Evolutionary conservation across 1,140 invertebrate species (phyloP), one percentile per base, ranked within the genome.

Genomic region (Drosophila serrata): DNA sequence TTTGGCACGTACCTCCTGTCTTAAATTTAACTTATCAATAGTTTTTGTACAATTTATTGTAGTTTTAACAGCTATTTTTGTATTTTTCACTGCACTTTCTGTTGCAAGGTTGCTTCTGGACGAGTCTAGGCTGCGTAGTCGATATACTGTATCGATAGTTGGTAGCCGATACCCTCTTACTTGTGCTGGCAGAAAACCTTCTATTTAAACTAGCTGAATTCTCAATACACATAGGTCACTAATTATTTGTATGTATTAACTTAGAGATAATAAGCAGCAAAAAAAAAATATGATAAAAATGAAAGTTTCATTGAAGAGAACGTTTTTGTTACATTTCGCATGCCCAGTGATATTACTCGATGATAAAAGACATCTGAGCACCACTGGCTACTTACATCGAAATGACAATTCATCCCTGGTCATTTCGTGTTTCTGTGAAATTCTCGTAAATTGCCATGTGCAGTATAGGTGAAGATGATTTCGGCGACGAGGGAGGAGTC

Each of bases 381-480:
- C 12, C 27, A 33, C 48, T 51, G 17, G 1, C 11, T 33, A 24
- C 24, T 35, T 37, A 31, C 43, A 15, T 40, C 29, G 7, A 2
- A n/a, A 1, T 9, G 6, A 9, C 6, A 17, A n/a, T n/a, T n/a
- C n/a, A n/a, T n/a, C 56, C 55, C 72, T 65, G 40, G 56, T 13
- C 2, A 60, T 77, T 78, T 78, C 75, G 64, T 70, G 43, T 51
- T 39, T 19, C 43, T 49, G 39, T 69, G 64, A 78, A 78, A 78
- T 61, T 40, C n/a, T n/a, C 7, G 42, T 60, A 58, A 59, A 42
- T 17, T 58, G 27, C 35, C 51, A 92, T 93, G 92, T 93, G 92
- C 55, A 92, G 87, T 51, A 92, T 92, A 43, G 91, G 84, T 0
- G 92, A 93, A 58, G 92, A 92, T 55, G 91, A 93, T 69, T 91